phyloP scores from a whole-genome alignment of 1,140 invertebrate species.

The Cydia strobilella region DNA sequence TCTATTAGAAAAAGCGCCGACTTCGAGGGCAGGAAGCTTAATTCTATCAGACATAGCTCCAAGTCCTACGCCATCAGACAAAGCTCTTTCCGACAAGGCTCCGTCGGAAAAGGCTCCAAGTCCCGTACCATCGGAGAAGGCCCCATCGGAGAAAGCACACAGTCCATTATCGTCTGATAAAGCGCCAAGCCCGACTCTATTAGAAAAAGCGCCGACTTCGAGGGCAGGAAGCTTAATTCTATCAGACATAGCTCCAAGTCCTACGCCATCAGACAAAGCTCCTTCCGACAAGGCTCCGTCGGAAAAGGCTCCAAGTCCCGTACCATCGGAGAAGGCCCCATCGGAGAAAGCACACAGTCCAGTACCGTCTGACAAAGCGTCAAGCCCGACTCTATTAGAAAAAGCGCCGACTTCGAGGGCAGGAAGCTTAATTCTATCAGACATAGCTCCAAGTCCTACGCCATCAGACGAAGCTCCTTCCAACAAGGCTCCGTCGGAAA shows the following conservation, averaged over 20 bases:
- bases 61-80: conserved; percentile 23
- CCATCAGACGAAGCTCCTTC: conserved; percentile 32
- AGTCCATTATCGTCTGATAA: conserved; percentile 13
- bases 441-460: neutral
- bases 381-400: neutral
- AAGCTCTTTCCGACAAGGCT: conserved; percentile 27
- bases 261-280: neutral
- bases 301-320: neutral
- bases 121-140: neutral
- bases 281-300: conserved; percentile 18
- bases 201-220: conserved; percentile 4
- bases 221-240: neutral
- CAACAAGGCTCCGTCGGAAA: conserved; percentile 29
- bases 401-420: neutral
- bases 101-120: conserved; percentile 29
- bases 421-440: neutral
- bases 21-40: neutral
- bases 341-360: conserved; percentile 5
- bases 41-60: neutral
- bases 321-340: conserved; percentile 25
- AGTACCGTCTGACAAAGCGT: neutral
- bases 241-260: neutral
- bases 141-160: conserved; percentile 20
- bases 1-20: neutral
- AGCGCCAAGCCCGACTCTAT: neutral